Base-by-base conservation (phyloP, 2,113 vertebrate genomes). In the Lepisosteus oculatus region DNA sequence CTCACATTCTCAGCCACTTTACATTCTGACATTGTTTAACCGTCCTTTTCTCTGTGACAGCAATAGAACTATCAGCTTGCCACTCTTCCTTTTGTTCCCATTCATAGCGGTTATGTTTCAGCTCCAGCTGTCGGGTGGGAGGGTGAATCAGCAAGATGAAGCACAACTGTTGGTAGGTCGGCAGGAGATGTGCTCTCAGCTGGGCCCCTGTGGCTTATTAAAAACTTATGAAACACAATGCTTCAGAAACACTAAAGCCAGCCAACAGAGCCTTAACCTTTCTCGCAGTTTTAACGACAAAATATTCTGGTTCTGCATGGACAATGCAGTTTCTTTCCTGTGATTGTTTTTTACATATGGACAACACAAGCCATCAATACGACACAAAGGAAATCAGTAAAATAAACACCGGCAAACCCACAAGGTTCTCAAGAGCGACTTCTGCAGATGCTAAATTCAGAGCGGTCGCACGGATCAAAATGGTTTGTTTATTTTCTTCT, bases 71-170 rank as follows among this genome's bases (percentile, higher is more conserved):
- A 41, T 14, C 70, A 55, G 41, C 7, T 57, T 17, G 15, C 29
- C 29, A 29, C 29, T 29, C 15, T 4, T 29, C 29, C 15, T 13
- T n/a, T 47, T 17, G 3, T 9, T 29, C 6, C 44, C 8, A n/a
- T 29, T 8, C 43, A 17, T 45, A 67, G 57, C 54, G 72, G 61
- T 41, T 55, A 41, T 7, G 7, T 71, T 54, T 15, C 55, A 43
- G 56, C 41, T 9, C 7, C 57, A 42, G 17, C 14, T 29, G 59
- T 70, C 71, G 55, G 65, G 4, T 14, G 44, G 29, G 55, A 59
- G 59, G 57, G 68, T 73, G 72, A 80, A 70, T 73, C 76, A 66
- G 70, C 64, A 66, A 56, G 41, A 68, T 64, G 43, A 75, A 69
- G 44, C 45, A 64, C 9, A 13, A 44, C 44, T 71, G 74, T 45